A percentile compares a stretch with the other conserved stretches of the same genome.
Conservation (phyloP, 2,888 invertebrate genomes). For the Escarpia spicata region DNA sequence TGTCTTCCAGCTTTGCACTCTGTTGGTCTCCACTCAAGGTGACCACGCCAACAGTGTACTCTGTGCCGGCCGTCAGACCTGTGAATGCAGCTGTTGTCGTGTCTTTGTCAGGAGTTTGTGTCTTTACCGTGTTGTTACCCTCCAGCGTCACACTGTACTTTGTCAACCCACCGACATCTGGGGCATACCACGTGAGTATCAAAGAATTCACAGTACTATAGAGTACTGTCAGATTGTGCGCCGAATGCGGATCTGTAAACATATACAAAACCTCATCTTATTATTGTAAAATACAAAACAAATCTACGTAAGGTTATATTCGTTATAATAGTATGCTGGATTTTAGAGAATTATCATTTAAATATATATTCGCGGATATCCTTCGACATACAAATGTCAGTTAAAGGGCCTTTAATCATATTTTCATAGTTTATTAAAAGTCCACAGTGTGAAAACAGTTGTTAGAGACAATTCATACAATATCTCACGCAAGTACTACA, state of each 20-base stretch:
- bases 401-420: no score
- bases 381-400: no score
- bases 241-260: background rate
- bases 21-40: background rate
- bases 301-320: no score
- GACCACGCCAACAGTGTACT: background rate
- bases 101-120: background rate
- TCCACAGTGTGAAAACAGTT: no score
- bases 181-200: background rate
- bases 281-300: no score
- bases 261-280: background rate
- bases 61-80: background rate
- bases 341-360: no score
- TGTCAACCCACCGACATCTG: background rate
- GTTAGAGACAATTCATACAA: no score
- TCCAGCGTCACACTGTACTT: background rate
- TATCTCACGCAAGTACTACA: no score
- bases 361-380: no score
- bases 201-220: background rate
- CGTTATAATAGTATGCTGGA: no score
- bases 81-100: background rate
- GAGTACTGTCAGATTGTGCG: background rate
- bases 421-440: no score
- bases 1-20: conserved; percentile 9
- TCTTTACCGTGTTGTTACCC: background rate